These are phyloP conservation scores for Caranx melampygus DNA, from an alignment of 2,113 vertebrate genomes.

Conservation along the genomic window DNA sequence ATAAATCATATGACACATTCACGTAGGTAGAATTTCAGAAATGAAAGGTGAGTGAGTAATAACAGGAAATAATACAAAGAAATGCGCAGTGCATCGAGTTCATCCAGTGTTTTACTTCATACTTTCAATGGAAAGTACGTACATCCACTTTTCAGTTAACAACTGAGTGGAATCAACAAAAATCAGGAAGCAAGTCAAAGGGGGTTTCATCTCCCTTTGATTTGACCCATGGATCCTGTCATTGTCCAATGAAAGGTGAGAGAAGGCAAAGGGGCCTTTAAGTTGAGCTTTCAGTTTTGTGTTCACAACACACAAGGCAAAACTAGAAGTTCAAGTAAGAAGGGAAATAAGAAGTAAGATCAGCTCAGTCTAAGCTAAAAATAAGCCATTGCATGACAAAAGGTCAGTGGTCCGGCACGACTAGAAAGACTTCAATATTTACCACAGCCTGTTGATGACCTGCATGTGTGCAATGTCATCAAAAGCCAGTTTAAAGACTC, in stretches of 20 bases:
- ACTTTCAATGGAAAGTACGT: background rate
- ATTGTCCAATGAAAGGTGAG: background rate
- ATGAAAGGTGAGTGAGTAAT: no score
- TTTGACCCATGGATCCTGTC: background rate
- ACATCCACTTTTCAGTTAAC: background rate
- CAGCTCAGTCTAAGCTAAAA: background rate
- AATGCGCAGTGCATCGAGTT: background rate
- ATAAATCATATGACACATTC: background rate
- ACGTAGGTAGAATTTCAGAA: no score
- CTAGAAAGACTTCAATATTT: background rate
- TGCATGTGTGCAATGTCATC: no score
- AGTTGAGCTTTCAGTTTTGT: background rate
- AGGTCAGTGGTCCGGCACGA: background rate
- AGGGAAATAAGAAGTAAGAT: background rate
- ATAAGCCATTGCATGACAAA: background rate
- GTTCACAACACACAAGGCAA: background rate
- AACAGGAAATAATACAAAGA: background rate
- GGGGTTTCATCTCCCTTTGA: background rate
- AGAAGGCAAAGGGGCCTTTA: background rate
- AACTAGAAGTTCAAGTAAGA: background rate
- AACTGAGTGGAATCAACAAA: background rate
- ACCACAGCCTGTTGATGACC: background rate
- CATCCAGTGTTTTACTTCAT: conserved; percentile 16
- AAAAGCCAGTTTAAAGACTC: no score
- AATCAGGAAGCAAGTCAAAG: background rate